Base-by-base conservation (phyloP, 2,888 invertebrate genomes). In the Epistrophe eligans region DNA sequence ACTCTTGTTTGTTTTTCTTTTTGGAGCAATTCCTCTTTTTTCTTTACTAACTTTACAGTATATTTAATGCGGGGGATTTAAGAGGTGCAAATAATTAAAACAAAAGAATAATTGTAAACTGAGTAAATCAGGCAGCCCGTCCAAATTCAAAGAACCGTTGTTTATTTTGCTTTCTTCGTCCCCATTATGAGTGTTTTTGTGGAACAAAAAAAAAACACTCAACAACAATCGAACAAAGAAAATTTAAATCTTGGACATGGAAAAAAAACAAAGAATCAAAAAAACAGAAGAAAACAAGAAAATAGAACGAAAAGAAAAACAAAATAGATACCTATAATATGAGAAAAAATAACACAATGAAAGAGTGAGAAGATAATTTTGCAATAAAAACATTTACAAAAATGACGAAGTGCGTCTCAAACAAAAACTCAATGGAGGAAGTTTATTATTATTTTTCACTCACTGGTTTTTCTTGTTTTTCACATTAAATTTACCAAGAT, bases 241-340 rank as follows among this genome's bases (percentile, higher is more conserved):
- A 82, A 50, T 52, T 84, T 60, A 77, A 73, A 70, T 79, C 45
- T 28, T 79, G 7, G 28, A 72, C 15, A 60, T 48, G 40, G 32
- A 72, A 38, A 43, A 50, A 13, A 15, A 17, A 38, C 35, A 48
- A 67, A 32, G 40, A 48, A 66, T 38, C 13, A 62, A 15, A 57
- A 38, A 70, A 58, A 66, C 40, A 87, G 79, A 87, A 87, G 83
- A 83, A 87, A 87, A 87, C 87, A 87, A 79, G 83, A 79, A 73
- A 87, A 83, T 83, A 66, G 48, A 87, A 57, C 52, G 38, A 74
- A 35, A 74, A 74, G 64, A 82, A 85, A 83, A 74, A 79, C 83
- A 83, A 72, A 82, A 50, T 55, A 55, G 40, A 43, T 43, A 52
- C 32, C 1, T 7, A 24, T n/a, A 3, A 32, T 3, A 17, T 35